Base-by-base conservation (phyloP, 2,888 invertebrate genomes). In the Drosophila meridiana region DNA sequence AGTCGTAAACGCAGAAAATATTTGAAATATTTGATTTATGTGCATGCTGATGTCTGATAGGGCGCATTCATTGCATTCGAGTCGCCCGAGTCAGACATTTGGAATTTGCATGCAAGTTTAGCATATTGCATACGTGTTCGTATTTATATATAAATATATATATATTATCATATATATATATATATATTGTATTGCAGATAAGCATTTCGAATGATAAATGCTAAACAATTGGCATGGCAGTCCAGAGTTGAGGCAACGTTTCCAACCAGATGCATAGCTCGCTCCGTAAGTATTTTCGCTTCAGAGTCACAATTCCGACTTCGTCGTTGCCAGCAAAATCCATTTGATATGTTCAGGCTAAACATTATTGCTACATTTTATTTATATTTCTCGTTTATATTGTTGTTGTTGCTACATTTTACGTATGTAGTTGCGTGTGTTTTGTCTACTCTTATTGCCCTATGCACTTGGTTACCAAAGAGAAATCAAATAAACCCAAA, bases 21-120 rank as follows among this genome's bases (percentile, higher is more conserved):
- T 82, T 87, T 82, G 69, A 87, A 83, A 77, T 83, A 74, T 85
- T 87, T 84, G 88, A 84, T 84, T 87, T 87, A 84, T 87, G 83
- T 79, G 81, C 79, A 78, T 81, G 70, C 76, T 71, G 87, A 87
- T 84, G 75, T 65, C 76, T 62, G 78, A 78, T 78, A 75, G 61
- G 76, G 76, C 55, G 78, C 73, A 82, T 84, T 87, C 80, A 80
- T 80, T 70, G 78, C 76, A 83, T 70, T 80, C 78, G 38, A 63
- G 43, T 66, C 53, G 32, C 47, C 45, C 45, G 60, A 61, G 74
- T 77, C 71, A 67, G 48, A 61, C 47, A 65, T 48, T 57, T 72
- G 56, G 59, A 70, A 67, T 65, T 68, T 81, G 55, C 78, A 84
- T 82, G 61, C 84, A 82, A 74, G 63, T 69, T 74, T 73, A 73